These are phyloP conservation scores for Sorex fumeus DNA, from an alignment of 2,113 vertebrate genomes.

Conservation along the genomic window DNA sequence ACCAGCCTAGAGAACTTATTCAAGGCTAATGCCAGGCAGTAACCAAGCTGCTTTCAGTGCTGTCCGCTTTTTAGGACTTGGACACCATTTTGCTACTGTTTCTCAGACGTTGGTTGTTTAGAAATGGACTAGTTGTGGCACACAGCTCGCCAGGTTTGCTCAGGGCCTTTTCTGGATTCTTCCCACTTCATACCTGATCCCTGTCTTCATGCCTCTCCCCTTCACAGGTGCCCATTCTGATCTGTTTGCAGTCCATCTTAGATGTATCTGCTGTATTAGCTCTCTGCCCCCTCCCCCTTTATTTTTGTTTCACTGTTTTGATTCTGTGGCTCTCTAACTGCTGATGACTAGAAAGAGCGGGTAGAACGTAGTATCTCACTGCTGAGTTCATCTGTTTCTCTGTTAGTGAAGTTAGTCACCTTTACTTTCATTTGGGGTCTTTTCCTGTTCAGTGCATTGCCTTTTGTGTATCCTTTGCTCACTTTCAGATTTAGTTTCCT, in stretches of 20 bases:
- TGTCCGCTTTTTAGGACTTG: background rate
- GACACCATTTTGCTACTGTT: background rate
- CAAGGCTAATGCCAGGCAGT: background rate
- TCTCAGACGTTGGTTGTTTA: background rate
- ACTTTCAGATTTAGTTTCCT: background rate
- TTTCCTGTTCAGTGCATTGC: constrained; percentile 6
- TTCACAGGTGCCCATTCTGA: background rate
- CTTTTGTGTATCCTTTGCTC: background rate
- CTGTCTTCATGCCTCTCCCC: background rate
- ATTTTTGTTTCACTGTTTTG: background rate
- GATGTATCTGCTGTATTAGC: background rate
- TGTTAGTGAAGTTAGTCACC: background rate
- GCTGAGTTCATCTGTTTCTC: constrained; percentile 5
- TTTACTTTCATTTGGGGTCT: background rate
- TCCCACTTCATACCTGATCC: background rate
- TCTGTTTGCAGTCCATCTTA: background rate
- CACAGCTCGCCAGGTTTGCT: background rate
- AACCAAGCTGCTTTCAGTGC: background rate
- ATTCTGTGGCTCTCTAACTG: background rate
- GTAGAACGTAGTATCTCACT: background rate
- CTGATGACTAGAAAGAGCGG: background rate
- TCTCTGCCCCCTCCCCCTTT: no score
- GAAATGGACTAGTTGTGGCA: background rate
- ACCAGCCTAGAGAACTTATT: background rate
- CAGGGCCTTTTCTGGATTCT: background rate